These are phyloP conservation scores for Gasterosteus aculeatus DNA, from an alignment of 2,113 vertebrate species.

Conservation along the genomic window DNA sequence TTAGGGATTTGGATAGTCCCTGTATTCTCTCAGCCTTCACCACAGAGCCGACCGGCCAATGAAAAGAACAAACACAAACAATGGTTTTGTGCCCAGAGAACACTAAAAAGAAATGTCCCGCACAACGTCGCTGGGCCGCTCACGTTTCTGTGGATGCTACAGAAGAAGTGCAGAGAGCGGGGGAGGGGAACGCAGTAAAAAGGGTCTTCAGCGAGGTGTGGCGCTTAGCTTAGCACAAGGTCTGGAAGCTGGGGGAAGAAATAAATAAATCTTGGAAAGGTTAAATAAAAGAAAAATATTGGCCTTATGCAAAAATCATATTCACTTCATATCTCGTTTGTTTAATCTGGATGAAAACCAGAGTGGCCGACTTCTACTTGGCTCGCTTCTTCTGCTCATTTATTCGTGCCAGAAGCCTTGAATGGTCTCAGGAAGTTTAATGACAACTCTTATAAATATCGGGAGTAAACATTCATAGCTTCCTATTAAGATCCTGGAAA, in stretches of 20 bases:
- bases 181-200: slow-evolving; percentile 34
- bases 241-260: not conserved
- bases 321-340: not conserved
- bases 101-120: slow-evolving; percentile 3
- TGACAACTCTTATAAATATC: not conserved
- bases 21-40: slow-evolving; percentile 27
- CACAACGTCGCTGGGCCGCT: not conserved
- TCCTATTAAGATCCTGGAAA: not conserved
- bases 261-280: not conserved
- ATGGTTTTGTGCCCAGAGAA: slow-evolving; percentile 4
- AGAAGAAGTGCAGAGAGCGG: not conserved
- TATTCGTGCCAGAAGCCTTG: not conserved
- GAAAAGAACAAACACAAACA: not conserved
- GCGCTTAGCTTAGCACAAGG: not conserved
- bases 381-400: not conserved
- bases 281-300: not conserved
- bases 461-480: not conserved
- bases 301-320: not conserved
- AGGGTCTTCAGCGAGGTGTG: not conserved
- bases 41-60: slow-evolving; percentile 18
- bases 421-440: not conserved
- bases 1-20: slow-evolving; percentile 49
- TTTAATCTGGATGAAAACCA: not conserved
- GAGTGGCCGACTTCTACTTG: not conserved
- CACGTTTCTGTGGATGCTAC: slow-evolving; percentile 26